Conservation (phyloP, 2,888 invertebrate species). For the Galerucella nymphaeae region DNA sequence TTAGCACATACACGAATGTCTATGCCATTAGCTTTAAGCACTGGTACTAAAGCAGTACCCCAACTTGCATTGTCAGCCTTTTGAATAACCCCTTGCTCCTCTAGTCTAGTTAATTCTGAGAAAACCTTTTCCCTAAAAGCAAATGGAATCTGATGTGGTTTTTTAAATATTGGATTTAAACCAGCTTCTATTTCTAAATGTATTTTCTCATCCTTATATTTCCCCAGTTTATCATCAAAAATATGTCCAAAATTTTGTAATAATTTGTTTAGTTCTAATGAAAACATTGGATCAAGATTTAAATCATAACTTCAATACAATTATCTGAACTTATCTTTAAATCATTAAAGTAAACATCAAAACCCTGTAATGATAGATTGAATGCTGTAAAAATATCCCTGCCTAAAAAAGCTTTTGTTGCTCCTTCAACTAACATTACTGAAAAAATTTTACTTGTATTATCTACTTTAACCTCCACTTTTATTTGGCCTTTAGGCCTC, state of each 20-base stretch:
- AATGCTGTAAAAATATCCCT: conserved; percentile 17
- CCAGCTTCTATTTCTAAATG: conserved; percentile 10
- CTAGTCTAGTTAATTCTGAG: conserved; percentile 24
- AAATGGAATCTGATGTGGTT: conserved; percentile 11
- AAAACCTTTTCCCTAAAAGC: conserved; percentile 20
- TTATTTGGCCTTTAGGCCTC: conserved; percentile 20
- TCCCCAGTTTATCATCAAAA: not conserved
- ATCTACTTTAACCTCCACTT: conserved; percentile 9
- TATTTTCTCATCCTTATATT: conserved; percentile 9
- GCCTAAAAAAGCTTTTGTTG: conserved; percentile 10
- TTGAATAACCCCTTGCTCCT: conserved; percentile 30
- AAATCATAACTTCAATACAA: too few relatives aligned
- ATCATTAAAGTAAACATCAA: conserved; percentile 1
- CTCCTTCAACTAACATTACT: conserved; percentile 27
- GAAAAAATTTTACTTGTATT: conserved; percentile 11
- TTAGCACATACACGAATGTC: conserved; percentile 42
- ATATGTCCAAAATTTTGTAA: too few relatives aligned
- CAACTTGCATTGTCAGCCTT: conserved; percentile 19
- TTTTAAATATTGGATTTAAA: conserved; percentile 1
- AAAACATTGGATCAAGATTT: too few relatives aligned
- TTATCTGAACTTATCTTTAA: not conserved
- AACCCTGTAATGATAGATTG: conserved; percentile 1
- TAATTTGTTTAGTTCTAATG: too few relatives aligned
- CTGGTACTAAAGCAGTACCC: too few relatives aligned
- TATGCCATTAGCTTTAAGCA: conserved; percentile 28